Evolutionary conservation across 2,797 vertebrate genomes (phyloP), one percentile per base, ranked within the genome.

Genomic region (Heliangelus exortis): DNA sequence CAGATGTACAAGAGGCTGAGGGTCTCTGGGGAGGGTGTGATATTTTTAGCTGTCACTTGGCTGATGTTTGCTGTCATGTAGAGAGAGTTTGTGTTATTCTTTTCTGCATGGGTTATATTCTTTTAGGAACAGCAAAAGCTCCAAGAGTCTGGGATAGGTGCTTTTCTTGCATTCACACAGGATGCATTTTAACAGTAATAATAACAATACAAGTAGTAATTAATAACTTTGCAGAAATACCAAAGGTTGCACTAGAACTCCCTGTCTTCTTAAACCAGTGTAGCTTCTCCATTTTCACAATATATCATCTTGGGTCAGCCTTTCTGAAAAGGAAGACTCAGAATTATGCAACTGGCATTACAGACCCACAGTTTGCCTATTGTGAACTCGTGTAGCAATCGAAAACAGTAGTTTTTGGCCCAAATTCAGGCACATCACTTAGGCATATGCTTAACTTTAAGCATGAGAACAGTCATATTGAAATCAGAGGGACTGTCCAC

Each of bases 71-170:
- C 90, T 95, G 78, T 96, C 95, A 68, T 96, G 94, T 82, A 77
- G 93, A 61, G 93, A 90, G 43, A 95, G 95, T 96, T 96, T 96
- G 96, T 96, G 96, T 96, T 96, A 85, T 96, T 96, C 88, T 95
- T 96, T 95, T 82, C 81, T 28, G 28, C 93, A 77, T 83, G 75
- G 94, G 85, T 96, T 95, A 94, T 96, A 83, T 95, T 96, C 92
- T 96, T 96, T 96, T 67, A 95, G 89, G 84, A 92, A 77, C 54
- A 93, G 86, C 81, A 85, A 74, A 80, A 75, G 11, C 63, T 93
- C 61, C 41, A 48, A 65, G 84, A 90, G 92, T 96, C 95, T 96
- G 96, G 92, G 96, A 96, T 96, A 95, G 96, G 96, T 96, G 51
- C 93, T 92, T 85, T 94, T 94, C 78, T 68, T 80, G 29, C 87